phyloP scores from a whole-genome alignment of 2,888 invertebrate species.

The Drosophila mayaguana region DNA sequence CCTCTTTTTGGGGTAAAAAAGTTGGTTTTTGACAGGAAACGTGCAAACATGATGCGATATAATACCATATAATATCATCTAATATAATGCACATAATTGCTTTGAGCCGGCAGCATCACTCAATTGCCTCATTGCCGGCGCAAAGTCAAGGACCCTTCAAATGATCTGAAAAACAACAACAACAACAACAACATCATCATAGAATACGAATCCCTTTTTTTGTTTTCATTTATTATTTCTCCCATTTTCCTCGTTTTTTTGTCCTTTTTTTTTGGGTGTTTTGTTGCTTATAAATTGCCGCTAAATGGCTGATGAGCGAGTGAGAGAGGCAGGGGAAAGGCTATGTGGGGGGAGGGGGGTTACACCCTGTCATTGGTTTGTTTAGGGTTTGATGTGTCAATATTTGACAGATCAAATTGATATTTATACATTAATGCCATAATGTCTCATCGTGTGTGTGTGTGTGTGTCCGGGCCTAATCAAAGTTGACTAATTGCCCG shows the following conservation, averaged over 20 bases:
- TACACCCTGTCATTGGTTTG: constrained; percentile 81
- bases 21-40: constrained; percentile 82
- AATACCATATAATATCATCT: constrained; percentile 58
- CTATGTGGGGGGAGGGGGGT: constrained; percentile 34
- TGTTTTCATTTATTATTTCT: constrained; percentile 76
- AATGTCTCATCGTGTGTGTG: constrained; percentile 37
- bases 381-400: constrained; percentile 84
- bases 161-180: constrained; percentile 75
- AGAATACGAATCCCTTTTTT: constrained; percentile 44
- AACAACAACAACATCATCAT: constrained; percentile 3
- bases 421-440: constrained; percentile 72
- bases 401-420: constrained; percentile 83
- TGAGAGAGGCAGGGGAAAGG: neutral
- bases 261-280: constrained; percentile 65
- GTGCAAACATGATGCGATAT: constrained; percentile 80
- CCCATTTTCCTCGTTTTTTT: constrained; percentile 62
- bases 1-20: constrained; percentile 81
- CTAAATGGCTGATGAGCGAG: constrained; percentile 61
- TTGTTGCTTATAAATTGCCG: constrained; percentile 79
- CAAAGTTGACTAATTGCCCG: constrained; percentile 69
- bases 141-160: constrained; percentile 84
- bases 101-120: constrained; percentile 54
- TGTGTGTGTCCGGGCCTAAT: constrained; percentile 57
- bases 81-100: constrained; percentile 57
- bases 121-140: constrained; percentile 61